Evolutionary conservation across 1,140 invertebrate genomes (phyloP).

Genomic region (Euura lappo): DNA sequence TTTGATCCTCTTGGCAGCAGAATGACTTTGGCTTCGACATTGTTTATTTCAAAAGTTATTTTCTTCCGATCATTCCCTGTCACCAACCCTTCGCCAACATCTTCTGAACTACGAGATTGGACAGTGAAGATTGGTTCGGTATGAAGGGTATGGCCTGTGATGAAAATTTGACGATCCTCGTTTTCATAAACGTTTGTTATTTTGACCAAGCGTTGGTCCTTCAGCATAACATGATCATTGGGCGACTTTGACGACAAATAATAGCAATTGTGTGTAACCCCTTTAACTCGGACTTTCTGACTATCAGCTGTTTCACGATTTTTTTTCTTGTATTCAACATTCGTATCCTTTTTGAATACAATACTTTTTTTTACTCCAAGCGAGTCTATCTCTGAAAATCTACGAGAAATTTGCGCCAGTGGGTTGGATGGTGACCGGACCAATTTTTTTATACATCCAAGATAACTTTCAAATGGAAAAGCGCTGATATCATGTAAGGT

Average conservation of each 20-base stretch:
- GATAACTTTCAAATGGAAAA: constrained; percentile 18
- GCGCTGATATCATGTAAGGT: constrained; percentile 8
- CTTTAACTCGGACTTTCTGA: not conserved
- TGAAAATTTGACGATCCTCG: no score
- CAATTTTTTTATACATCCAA: constrained; percentile 16
- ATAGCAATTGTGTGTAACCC: no score
- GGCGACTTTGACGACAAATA: no score
- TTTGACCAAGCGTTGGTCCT: no score
- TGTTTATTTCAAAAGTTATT: not conserved
- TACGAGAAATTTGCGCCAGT: not conserved
- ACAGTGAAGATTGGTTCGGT: not conserved
- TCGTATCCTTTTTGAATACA: not conserved
- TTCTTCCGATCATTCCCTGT: not conserved
- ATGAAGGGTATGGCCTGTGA: not conserved
- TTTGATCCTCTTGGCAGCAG: not conserved
- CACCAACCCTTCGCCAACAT: not conserved
- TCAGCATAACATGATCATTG: no score
- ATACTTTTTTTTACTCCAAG: not conserved
- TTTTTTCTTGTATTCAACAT: not conserved
- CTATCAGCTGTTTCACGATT: not conserved
- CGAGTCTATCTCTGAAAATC: not conserved
- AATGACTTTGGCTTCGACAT: not conserved
- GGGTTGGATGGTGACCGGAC: not conserved
- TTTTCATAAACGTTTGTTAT: no score
- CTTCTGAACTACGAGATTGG: not conserved